A percentile compares a stretch with the other conserved stretches of the same genome.
Evolutionary conservation across 2,888 invertebrate species (phyloP).

Genomic region (Philaethria dido): DNA sequence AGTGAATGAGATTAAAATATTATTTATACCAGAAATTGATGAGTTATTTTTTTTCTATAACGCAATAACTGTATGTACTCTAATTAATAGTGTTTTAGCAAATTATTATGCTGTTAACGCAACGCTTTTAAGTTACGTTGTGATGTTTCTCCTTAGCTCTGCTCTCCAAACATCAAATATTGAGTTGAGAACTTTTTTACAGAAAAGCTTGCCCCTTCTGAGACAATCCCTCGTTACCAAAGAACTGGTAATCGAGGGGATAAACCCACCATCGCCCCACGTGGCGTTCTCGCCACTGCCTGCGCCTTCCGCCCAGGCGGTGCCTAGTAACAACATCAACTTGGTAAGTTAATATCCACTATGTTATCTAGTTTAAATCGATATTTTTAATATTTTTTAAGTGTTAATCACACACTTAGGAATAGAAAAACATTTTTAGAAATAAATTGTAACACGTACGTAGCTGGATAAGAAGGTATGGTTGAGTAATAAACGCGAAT

Average conservation of each 20-base stretch:
- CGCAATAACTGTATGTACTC: not conserved
- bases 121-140: not conserved
- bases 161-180: constrained; percentile 32
- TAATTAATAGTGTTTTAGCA: not conserved
- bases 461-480: too few relatives aligned
- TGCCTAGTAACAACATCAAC: constrained; percentile 58
- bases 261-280: constrained; percentile 92
- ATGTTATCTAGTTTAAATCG: not conserved
- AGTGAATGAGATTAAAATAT: not conserved
- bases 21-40: too few relatives aligned
- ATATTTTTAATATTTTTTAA: too few relatives aligned
- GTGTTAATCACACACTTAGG: too few relatives aligned
- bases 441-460: too few relatives aligned
- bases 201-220: constrained; percentile 97
- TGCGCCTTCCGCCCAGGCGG: constrained; percentile 55
- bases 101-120: not conserved
- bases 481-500: too few relatives aligned
- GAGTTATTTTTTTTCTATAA: not conserved
- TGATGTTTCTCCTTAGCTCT: constrained; percentile 10
- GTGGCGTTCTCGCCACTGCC: constrained; percentile 63
- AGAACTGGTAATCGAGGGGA: constrained; percentile 97
- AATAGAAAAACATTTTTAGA: too few relatives aligned
- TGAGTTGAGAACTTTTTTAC: constrained; percentile 52
- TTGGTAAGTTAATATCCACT: constrained; percentile 53
- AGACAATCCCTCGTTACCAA: constrained; percentile 95